Evolutionary conservation across 2,113 vertebrate genomes (phyloP).

Genomic region (Strigops habroptila): DNA sequence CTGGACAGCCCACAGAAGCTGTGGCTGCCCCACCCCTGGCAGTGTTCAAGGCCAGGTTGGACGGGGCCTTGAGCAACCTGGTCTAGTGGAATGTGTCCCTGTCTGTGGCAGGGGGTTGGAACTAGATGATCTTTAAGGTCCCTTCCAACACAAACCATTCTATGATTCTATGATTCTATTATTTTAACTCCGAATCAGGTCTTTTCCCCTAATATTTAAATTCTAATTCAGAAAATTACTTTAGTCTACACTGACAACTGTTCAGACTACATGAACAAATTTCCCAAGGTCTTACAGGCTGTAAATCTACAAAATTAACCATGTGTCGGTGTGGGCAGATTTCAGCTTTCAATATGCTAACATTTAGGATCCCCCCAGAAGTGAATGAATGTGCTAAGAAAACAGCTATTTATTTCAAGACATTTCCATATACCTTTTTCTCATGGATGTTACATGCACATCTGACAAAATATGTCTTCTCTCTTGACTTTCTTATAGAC

Average conservation of each 20-base stretch:
- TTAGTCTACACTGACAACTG: background rate
- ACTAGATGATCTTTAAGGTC: background rate
- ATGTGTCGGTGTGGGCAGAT: background rate
- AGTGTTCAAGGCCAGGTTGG: background rate
- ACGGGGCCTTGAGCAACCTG: background rate
- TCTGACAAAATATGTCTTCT: background rate
- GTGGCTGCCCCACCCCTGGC: background rate
- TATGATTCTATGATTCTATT: background rate
- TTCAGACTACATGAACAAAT: background rate
- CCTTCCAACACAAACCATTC: background rate
- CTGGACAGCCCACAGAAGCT: background rate
- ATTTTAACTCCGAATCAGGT: background rate
- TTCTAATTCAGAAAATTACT: background rate
- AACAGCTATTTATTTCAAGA: background rate
- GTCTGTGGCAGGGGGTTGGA: background rate
- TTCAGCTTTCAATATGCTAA: background rate
- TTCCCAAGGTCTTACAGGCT: background rate
- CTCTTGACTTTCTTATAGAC: background rate
- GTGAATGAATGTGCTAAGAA: background rate
- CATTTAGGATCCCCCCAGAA: background rate
- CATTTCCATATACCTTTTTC: background rate
- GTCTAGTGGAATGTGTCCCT: background rate
- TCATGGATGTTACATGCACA: background rate
- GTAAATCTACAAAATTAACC: background rate
- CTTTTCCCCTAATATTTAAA: background rate